Conservation (phyloP, 2,113 vertebrate genomes). For the Lampris megalopsis region DNA sequence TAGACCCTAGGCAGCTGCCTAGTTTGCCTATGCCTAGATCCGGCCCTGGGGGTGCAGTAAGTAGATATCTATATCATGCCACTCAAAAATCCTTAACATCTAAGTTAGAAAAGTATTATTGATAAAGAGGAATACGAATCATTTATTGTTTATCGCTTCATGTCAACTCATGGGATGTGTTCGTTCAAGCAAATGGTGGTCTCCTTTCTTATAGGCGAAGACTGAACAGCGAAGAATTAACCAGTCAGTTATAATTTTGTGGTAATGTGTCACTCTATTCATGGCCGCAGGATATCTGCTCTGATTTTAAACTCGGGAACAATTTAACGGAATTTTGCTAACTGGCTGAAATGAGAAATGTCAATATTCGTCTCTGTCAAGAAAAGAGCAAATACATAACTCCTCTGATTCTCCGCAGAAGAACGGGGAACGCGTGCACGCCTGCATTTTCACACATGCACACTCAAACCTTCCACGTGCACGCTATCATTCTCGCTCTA, state of each 20-base stretch:
- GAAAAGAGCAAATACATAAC: constrained; percentile 57
- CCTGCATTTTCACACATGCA: not conserved
- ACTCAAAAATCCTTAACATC: constrained; percentile 32
- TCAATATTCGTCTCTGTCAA: constrained; percentile 72
- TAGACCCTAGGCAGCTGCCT: too few species aligned
- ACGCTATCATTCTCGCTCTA: not conserved
- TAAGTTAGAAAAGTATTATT: constrained; percentile 20
- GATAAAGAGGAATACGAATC: not conserved
- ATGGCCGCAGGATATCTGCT: constrained; percentile 36
- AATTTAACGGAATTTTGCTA: constrained; percentile 67
- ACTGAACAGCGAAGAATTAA: constrained; percentile 1
- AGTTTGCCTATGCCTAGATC: too few species aligned
- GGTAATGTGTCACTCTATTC: constrained; percentile 51
- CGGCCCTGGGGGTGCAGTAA: too few species aligned
- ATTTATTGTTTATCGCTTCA: not conserved
- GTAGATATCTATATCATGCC: too few species aligned
- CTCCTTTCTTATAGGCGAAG: constrained; percentile 12
- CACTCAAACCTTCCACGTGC: not conserved
- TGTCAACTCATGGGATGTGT: constrained; percentile 14
- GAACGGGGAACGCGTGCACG: constrained; percentile 9
- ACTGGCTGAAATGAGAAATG: constrained; percentile 66
- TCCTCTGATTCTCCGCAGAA: constrained; percentile 43
- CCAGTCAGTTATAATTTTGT: constrained; percentile 66
- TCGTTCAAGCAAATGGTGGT: constrained; percentile 29
- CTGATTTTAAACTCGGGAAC: constrained; percentile 49